These are phyloP conservation scores for Caranx melampygus DNA, from an alignment of 2,113 vertebrate species.

Conservation along the genomic window DNA sequence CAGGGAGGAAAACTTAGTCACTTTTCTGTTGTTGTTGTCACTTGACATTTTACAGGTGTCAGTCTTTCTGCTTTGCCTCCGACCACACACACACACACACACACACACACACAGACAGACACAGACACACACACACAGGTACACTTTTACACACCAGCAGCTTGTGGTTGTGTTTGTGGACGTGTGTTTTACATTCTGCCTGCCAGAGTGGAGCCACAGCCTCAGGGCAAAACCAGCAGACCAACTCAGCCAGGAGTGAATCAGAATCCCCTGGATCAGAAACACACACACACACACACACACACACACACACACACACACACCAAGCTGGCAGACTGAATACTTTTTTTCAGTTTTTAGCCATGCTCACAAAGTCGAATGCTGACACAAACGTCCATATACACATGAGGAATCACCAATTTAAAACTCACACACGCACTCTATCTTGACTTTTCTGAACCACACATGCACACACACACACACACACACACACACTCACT, in stretches of 20 bases:
- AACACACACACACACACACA: not conserved
- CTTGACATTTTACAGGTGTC: not conserved
- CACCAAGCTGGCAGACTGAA: constrained; percentile 20
- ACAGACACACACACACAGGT: not conserved
- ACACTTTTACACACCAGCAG: no score
- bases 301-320: constrained; percentile 7
- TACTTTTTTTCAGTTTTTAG: not conserved
- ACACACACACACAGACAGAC: no score
- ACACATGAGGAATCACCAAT: not conserved
- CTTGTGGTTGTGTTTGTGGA: constrained; percentile 5
- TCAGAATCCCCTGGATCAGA: constrained; percentile 45
- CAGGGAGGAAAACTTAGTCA: not conserved
- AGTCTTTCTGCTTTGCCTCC: not conserved
- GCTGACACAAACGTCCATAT: not conserved
- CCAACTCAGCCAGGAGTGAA: constrained; percentile 14
- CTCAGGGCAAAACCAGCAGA: constrained; percentile 52
- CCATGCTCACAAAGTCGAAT: not conserved
- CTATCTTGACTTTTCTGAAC: no score
- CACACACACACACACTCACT: not conserved
- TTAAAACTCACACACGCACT: not conserved
- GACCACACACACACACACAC: not conserved
- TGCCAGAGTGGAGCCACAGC: constrained; percentile 30
- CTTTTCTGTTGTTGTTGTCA: not conserved
- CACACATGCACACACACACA: not conserved
- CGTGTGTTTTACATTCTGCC: constrained; percentile 23